Evolutionary conservation across 2,797 vertebrate species (phyloP), one percentile per base, ranked within the genome.

Genomic region (Tragopan temminckii): DNA sequence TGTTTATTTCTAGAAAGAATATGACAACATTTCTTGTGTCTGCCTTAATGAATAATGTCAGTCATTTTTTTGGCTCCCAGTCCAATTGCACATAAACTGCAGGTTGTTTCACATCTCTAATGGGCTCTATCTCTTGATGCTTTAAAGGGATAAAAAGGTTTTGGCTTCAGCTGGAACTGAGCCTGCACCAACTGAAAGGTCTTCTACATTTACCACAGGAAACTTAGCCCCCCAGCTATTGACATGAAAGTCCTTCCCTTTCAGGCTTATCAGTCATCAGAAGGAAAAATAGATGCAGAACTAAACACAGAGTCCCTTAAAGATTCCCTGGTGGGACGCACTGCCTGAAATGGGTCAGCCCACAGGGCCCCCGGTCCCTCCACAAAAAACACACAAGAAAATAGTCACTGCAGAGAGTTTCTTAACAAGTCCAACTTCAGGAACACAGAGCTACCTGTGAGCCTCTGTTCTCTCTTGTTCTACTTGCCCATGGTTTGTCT

Each of bases 1-100:
- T 5, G 21, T 62, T 66, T 86, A 9, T 69, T 53, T 61, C 69
- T 85, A n/a, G 11, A 69, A 35, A 58, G 23, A 90, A 84, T 74
- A 77, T 31, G 24, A 61, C 66, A 85, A 29, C 25, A 76, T 74
- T 79, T 89, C 4, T 15, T 57, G 7, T 50, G 24, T 29, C 35
- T 94, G 36, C 33, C 68, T 57, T 89, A 89, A 82, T 81, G 68
- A 90, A 85, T 53, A 85, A 94, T 90, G 85, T 62, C 33, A 66
- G n/a, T 50, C 16, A 58, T 61, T 79, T 86, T 81, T 86, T 93
- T 93, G 82, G 12, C 24, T 85, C 38, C 31, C 10, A 52, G 31
- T 80, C 35, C 46, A 80, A 29, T 25, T 53, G n/a, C 50, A 62
- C 57, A 16, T 57, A 66, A 61, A 66, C 53, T 27, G 31, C 64